Conservation (phyloP, 2,797 vertebrate species). For the Sebastes kiyomatsui region DNA sequence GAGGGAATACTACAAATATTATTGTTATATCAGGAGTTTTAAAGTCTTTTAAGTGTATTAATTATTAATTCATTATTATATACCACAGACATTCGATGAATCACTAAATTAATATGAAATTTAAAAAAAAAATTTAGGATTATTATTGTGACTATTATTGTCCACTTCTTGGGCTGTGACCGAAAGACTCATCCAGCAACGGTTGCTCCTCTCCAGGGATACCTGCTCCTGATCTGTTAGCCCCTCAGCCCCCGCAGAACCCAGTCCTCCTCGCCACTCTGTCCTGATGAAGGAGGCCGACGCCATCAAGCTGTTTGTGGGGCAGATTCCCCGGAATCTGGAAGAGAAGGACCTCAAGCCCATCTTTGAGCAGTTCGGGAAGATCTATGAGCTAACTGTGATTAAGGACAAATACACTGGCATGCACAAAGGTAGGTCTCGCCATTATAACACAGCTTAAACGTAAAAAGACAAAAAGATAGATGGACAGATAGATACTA, state of each 20-base stretch:
- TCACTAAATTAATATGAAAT: neutral
- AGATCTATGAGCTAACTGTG: conserved; percentile 87
- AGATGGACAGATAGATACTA: conserved; percentile 2
- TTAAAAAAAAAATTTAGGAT: neutral
- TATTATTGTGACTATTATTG: neutral
- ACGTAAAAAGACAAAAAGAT: neutral
- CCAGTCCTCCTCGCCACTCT: conserved; percentile 58
- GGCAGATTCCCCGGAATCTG: conserved; percentile 87
- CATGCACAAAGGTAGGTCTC: conserved; percentile 86
- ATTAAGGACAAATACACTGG: conserved; percentile 89
- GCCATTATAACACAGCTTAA: conserved; percentile 35
- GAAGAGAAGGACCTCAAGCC: conserved; percentile 88
- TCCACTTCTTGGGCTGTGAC: conserved; percentile 11
- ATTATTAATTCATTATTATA: neutral
- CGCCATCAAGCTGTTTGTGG: conserved; percentile 86
- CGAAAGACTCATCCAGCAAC: conserved; percentile 39
- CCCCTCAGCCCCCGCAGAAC: conserved; percentile 49
- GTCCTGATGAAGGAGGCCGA: conserved; percentile 87
- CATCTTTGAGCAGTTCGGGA: conserved; percentile 86
- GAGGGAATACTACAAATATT: neutral
- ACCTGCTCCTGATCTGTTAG: conserved; percentile 62
- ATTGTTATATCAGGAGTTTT: neutral
- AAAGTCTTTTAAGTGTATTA: neutral
- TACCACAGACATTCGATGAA: neutral
- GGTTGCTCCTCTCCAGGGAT: conserved; percentile 59